A percentile compares a stretch with the other conserved stretches of the same genome.
These are phyloP conservation scores for Hippotragus niger DNA, from an alignment of 2,113 vertebrate genomes.

Conservation along the genomic window DNA sequence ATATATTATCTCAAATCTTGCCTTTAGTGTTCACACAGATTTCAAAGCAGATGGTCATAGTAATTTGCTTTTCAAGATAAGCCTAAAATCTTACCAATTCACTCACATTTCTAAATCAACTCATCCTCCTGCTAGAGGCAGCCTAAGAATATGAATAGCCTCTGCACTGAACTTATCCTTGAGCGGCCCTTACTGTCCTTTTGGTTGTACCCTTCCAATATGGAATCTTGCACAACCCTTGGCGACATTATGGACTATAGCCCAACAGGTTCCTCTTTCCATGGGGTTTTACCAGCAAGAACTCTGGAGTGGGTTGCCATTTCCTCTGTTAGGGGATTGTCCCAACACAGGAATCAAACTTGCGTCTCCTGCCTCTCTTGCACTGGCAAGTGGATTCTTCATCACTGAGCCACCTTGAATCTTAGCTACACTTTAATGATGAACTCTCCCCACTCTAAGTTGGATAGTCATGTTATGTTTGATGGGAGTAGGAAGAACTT, in stretches of 20 bases:
- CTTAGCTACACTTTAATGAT: not conserved
- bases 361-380: not conserved
- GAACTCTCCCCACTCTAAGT: not conserved
- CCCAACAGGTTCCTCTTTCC: not conserved
- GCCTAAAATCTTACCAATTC: constrained; percentile 26
- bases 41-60: constrained; percentile 57
- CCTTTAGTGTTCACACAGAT: constrained; percentile 17
- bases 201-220: not conserved
- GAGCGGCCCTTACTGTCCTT: not conserved
- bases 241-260: not conserved
- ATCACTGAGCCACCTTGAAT: not conserved
- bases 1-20: constrained; percentile 31
- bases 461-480: not conserved
- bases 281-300: not conserved
- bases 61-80: constrained; percentile 54
- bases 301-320: not conserved
- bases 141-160: not conserved
- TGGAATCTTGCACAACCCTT: not conserved
- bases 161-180: not conserved
- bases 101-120: constrained; percentile 15
- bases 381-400: not conserved
- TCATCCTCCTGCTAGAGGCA: not conserved
- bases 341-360: not conserved
- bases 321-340: not conserved
- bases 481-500: not conserved